A percentile compares a stretch with the other conserved stretches of the same genome.
Evolutionary conservation across 2,113 vertebrate species (phyloP).

Genomic region (Ammodytes marinus): DNA sequence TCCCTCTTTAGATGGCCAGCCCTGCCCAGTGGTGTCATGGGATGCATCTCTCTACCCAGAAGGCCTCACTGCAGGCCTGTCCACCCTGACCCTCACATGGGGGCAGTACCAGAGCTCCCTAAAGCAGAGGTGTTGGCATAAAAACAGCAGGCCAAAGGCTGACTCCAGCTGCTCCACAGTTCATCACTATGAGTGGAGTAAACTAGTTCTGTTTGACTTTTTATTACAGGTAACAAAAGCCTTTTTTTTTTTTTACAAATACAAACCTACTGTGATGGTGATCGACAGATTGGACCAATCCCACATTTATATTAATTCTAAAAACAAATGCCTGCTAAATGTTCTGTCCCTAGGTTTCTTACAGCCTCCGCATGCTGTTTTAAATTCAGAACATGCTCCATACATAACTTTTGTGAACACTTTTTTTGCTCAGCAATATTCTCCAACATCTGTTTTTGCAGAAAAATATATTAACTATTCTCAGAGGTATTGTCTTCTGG

Average conservation of each 20-base stretch:
- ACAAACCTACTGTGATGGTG: background rate
- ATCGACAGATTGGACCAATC: background rate
- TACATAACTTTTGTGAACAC: background rate
- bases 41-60: slow-evolving; percentile 87
- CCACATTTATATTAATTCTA: background rate
- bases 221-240: slow-evolving; percentile 90
- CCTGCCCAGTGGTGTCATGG: slow-evolving; percentile 91
- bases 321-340: background rate
- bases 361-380: background rate
- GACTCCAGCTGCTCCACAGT: slow-evolving; percentile 90
- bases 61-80: slow-evolving; percentile 81
- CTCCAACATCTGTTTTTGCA: slow-evolving; percentile 25
- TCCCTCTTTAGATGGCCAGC: slow-evolving; percentile 83
- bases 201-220: slow-evolving; percentile 96
- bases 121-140: slow-evolving; percentile 92
- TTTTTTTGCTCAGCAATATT: background rate
- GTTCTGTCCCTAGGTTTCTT: background rate
- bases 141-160: slow-evolving; percentile 87
- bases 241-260: background rate
- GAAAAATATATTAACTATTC: slow-evolving; percentile 12
- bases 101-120: slow-evolving; percentile 89
- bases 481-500: slow-evolving; percentile 36
- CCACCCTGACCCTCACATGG: slow-evolving; percentile 90
- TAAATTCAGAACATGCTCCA: slow-evolving; percentile 2
- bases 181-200: slow-evolving; percentile 95